phyloP scores from a whole-genome alignment of 2,113 vertebrate genomes.

The Opisthocomus hoazin region DNA sequence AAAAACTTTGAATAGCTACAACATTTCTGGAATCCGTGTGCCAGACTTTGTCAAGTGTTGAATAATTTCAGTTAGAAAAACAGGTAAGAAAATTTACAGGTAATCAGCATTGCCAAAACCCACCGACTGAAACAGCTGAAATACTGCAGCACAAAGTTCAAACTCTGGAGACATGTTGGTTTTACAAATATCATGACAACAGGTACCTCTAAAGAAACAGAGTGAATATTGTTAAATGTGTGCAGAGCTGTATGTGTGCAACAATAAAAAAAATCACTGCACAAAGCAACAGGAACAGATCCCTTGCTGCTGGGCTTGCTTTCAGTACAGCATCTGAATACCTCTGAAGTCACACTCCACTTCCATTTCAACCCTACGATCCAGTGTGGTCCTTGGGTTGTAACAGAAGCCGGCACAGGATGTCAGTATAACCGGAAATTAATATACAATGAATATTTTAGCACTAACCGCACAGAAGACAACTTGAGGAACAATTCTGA shows the following conservation, averaged over 20 bases:
- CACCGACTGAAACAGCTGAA: neutral
- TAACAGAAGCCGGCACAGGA: neutral
- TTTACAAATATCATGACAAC: neutral
- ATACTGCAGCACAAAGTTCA: neutral
- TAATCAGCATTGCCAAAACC: neutral
- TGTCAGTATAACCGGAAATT: neutral
- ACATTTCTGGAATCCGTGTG: neutral
- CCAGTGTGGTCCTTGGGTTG: neutral
- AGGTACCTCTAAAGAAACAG: neutral
- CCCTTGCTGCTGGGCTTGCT: neutral
- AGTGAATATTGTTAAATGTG: neutral
- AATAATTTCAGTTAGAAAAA: neutral
- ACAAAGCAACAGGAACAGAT: neutral
- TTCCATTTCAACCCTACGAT: neutral
- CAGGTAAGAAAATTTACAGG: neutral
- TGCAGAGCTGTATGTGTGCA: neutral
- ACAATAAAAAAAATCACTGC: neutral
- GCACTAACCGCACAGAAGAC: neutral
- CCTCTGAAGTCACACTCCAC: neutral
- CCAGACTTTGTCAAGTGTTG: neutral
- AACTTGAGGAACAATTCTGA: neutral
- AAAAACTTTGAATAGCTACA: neutral
- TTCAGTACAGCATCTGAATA: neutral
- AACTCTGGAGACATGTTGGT: neutral
- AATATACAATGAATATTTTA: neutral